phyloP scores from a whole-genome alignment of 2,888 invertebrate genomes.

The Drepana falcataria region DNA sequence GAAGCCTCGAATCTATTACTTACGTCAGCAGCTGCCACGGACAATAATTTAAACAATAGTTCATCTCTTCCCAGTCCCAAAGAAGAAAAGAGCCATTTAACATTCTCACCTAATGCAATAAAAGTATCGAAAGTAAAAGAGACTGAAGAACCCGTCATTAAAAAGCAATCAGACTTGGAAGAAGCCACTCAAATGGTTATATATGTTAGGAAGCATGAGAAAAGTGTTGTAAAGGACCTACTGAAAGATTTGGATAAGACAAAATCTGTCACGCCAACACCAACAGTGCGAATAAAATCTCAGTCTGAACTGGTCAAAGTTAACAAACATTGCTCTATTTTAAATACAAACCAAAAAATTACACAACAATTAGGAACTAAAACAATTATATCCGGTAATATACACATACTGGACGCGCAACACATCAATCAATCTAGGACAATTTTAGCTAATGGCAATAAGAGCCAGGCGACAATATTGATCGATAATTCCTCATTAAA shows the following conservation, averaged over 20 bases:
- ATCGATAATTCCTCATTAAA: conserved; percentile 70
- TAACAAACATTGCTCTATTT: conserved; percentile 67
- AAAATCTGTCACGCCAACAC: conserved; percentile 43
- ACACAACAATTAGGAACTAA: conserved; percentile 67
- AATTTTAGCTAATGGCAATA: conserved; percentile 68
- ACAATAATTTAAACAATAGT: conserved; percentile 45
- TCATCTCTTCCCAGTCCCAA: conserved; percentile 80
- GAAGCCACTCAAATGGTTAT: conserved; percentile 74
- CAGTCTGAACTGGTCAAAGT: conserved; percentile 68
- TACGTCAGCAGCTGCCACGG: conserved; percentile 59
- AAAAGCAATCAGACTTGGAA: conserved; percentile 44
- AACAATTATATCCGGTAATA: conserved; percentile 75
- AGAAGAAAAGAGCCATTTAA: conserved; percentile 83
- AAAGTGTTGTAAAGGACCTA: conserved; percentile 82
- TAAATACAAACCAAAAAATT: conserved; percentile 68
- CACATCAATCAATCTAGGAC: conserved; percentile 63
- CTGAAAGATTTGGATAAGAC: conserved; percentile 76
- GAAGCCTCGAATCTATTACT: conserved; percentile 68
- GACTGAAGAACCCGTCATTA: conserved; percentile 42
- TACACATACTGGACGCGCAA: conserved; percentile 73
- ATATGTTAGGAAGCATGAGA: conserved; percentile 68
- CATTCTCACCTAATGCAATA: conserved; percentile 84
- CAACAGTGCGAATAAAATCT: conserved; percentile 65
- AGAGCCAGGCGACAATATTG: conserved; percentile 70
- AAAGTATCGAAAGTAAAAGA: conserved; percentile 79